These are phyloP conservation scores for Columba guinea DNA, from an alignment of 2,797 vertebrate genomes.

Conservation along the genomic window DNA sequence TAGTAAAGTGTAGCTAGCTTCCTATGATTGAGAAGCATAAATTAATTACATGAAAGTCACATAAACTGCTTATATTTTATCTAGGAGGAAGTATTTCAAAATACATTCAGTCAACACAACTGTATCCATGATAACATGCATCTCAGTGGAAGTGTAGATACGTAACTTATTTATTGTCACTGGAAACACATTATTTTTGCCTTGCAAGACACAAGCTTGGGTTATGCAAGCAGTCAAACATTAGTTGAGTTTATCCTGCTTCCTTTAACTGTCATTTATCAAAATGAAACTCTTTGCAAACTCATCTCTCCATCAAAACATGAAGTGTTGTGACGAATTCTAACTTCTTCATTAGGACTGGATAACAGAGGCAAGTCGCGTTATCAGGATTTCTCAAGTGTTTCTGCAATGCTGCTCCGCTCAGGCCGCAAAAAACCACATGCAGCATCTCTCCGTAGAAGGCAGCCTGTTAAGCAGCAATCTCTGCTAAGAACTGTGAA, in stretches of 20 bases:
- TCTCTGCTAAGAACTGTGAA: accelerated
- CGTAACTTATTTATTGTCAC: not conserved
- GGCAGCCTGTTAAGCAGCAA: accelerated
- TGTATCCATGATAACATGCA: not conserved
- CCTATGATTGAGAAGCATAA: not conserved
- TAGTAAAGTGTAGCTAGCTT: not conserved
- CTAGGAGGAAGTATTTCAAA: not conserved
- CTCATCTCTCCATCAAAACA: not conserved
- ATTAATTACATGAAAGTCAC: not conserved
- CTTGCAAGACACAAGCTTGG: not conserved
- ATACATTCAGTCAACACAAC: not conserved
- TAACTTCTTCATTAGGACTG: not conserved
- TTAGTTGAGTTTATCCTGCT: not conserved
- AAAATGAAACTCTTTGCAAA: not conserved
- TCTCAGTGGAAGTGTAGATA: not conserved
- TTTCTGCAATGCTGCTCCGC: conserved; percentile 6
- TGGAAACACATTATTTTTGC: not conserved
- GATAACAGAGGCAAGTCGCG: not conserved
- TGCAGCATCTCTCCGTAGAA: accelerated
- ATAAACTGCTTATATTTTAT: not conserved
- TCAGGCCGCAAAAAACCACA: not conserved
- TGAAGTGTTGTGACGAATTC: not conserved
- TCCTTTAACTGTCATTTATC: not conserved
- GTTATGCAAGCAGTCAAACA: not conserved
- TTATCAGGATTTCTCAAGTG: not conserved